These are phyloP conservation scores for Epistrophella euchroma DNA, from an alignment of 2,888 invertebrate genomes.

Conservation along the genomic window DNA sequence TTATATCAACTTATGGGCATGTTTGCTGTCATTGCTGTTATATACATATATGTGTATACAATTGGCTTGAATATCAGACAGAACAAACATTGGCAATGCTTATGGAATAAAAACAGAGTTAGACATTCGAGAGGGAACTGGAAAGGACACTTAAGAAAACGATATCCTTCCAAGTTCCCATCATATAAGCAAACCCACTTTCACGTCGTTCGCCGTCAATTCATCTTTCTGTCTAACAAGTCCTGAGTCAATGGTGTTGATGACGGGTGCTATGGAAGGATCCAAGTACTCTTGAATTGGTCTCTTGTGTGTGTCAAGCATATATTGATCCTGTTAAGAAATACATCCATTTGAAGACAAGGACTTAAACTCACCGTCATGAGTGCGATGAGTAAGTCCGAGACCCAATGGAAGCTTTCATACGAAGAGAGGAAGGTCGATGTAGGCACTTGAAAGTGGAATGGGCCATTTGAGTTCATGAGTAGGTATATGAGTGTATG, in stretches of 20 bases:
- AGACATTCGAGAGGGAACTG: neutral
- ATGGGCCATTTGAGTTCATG: slow-evolving; percentile 37
- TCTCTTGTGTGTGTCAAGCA: slow-evolving; percentile 74
- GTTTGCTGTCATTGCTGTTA: neutral
- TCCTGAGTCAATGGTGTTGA: slow-evolving; percentile 64
- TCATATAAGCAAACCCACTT: neutral
- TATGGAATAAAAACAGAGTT: slow-evolving; percentile 42
- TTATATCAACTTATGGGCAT: slow-evolving; percentile 23
- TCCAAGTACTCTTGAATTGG: slow-evolving; percentile 70
- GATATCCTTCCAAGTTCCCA: slow-evolving; percentile 33
- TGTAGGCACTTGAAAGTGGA: slow-evolving; percentile 5
- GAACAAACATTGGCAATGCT: slow-evolving; percentile 54
- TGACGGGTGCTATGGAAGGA: slow-evolving; percentile 63
- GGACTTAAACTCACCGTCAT: slow-evolving; percentile 64
- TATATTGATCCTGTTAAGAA: slow-evolving; percentile 73
- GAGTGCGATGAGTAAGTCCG: slow-evolving; percentile 1
- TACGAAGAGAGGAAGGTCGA: neutral
- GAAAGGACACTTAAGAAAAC: slow-evolving; percentile 22
- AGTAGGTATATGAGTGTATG: neutral
- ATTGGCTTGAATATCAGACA: slow-evolving; percentile 47
- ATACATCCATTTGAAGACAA: slow-evolving; percentile 70
- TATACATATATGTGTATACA: neutral
- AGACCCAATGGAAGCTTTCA: slow-evolving; percentile 4
- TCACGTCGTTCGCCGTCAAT: slow-evolving; percentile 1
- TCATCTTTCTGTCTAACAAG: slow-evolving; percentile 41